These are phyloP conservation scores for Labeo catla DNA, from an alignment of 2,113 vertebrate genomes.

Conservation along the genomic window DNA sequence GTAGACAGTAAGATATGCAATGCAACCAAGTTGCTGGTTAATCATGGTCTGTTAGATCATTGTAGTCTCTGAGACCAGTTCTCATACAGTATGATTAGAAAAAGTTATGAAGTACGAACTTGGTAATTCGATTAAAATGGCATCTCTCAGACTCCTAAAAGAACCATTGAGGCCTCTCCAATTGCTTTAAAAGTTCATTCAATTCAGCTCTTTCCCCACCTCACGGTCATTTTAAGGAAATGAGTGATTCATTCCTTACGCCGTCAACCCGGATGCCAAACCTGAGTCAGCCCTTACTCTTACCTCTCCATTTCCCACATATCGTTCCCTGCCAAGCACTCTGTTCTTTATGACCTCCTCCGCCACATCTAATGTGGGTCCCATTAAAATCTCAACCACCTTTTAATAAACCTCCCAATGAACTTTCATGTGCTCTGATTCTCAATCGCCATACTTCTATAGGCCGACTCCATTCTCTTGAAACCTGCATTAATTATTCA, in stretches of 20 bases:
- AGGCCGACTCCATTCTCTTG: neutral
- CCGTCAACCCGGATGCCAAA: neutral
- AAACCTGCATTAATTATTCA: constrained; percentile 37
- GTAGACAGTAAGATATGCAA: neutral
- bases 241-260: neutral
- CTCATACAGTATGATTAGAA: neutral
- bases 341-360: constrained; percentile 23
- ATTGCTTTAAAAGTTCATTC: neutral
- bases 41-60: too few relatives aligned
- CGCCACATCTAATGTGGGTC: neutral
- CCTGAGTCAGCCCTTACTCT: constrained; percentile 24
- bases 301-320: constrained; percentile 13
- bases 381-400: constrained; percentile 27
- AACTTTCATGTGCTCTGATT: constrained; percentile 25
- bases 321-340: constrained; percentile 24
- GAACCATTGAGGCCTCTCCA: neutral
- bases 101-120: neutral
- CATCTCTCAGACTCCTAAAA: neutral
- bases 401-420: constrained; percentile 38
- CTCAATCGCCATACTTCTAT: neutral
- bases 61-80: too few relatives aligned
- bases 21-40: too few relatives aligned
- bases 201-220: neutral
- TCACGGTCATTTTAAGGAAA: neutral
- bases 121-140: neutral